Evolutionary conservation across 2,113 vertebrate species (phyloP).

Genomic region (Microtus richardsoni): DNA sequence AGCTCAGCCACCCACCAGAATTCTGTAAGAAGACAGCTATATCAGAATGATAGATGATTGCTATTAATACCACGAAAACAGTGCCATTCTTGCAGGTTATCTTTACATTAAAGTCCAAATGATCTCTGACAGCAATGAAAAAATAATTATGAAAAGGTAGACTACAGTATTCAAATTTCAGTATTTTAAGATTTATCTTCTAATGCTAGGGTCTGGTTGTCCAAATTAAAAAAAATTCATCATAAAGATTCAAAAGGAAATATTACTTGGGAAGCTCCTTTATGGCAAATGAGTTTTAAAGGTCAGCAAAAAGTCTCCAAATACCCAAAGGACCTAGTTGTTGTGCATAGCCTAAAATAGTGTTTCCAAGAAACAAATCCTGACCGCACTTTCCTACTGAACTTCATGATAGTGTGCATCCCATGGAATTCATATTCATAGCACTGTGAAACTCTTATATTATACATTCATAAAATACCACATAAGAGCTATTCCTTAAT

Average conservation of each 20-base stretch:
- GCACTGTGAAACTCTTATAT: background rate
- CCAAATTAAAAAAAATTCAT: conserved; percentile 64
- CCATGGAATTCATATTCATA: conserved; percentile 23
- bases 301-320: background rate
- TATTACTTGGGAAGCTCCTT: background rate
- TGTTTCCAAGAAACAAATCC: background rate
- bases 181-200: conserved; percentile 23
- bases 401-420: background rate
- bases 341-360: background rate
- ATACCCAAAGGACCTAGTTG: background rate
- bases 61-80: background rate
- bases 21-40: background rate
- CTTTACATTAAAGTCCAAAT: background rate
- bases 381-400: background rate
- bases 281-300: background rate
- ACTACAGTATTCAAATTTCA: background rate
- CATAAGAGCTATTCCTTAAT: background rate
- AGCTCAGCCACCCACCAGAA: background rate
- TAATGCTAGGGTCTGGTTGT: background rate
- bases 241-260: background rate
- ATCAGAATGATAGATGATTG: background rate
- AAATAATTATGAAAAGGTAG: conserved; percentile 1
- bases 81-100: background rate
- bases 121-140: background rate
- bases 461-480: conserved; percentile 41